Base-by-base conservation (phyloP, 2,797 vertebrate genomes). In the Chelon auratus region DNA sequence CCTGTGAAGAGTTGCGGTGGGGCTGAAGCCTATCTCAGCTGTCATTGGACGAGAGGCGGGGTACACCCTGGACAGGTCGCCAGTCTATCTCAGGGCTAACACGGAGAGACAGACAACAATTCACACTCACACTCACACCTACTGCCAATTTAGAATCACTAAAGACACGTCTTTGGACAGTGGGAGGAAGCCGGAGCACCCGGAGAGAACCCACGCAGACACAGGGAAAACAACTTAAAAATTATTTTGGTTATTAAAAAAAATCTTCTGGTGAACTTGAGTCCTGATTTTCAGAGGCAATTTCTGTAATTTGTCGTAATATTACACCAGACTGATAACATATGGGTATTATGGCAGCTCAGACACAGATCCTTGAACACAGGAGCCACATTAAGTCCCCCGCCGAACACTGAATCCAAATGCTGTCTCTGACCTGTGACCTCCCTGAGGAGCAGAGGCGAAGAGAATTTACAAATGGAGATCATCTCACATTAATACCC, bases 401-500 rank as follows among this genome's bases (percentile, higher is more conserved):
- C 17, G 40, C 18, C 50, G 57, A 80, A 59, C 63, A 50, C 59
- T n/a, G 12, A 55, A 26, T 51, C 54, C 15, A 58, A 58, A 60
- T 13, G 30, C 33, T 17, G 55, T 43, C 59, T 42, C 10, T 43
- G 63, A 75, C 75, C 77, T 53, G 37, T 70, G 70, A 75, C 63
- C 52, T 66, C 68, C 62, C 69, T 14, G 54, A 40, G 70, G 72
- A 74, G n/a, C 8, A 2, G 17, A 24, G 42, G 39, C 2, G 54
- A 59, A 72, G 67, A 57, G 37, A 57, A 62, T 61, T 56, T 62
- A 50, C 42, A 58, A 60, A 60, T 37, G 61, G 60, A 64, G 73
- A 81, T 79, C 15, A 14, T 50, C 78, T 68, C 56, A 62, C 59
- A 71, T 64, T 59, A 48, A 66, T 57, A 36, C 40, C 58, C 63